A percentile compares a stretch with the other conserved stretches of the same genome.
Evolutionary conservation across 2,113 vertebrate genomes (phyloP).

Genomic region (Ardeotis arabs): DNA sequence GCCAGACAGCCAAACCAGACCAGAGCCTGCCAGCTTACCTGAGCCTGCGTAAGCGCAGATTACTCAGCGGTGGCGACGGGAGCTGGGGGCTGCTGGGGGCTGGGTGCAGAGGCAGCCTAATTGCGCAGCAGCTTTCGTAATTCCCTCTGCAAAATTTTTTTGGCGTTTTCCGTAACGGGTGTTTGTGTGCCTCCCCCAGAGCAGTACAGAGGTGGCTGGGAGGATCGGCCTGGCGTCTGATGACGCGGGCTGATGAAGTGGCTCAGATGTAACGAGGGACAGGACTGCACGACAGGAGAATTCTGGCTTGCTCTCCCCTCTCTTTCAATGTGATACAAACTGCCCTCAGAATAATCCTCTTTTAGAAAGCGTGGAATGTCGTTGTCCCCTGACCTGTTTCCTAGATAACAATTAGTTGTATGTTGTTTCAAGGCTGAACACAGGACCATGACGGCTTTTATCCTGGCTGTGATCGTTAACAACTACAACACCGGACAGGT

Average conservation of each 20-base stretch:
- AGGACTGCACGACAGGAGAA: not conserved
- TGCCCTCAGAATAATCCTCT: accelerated
- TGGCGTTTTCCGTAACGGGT: not conserved
- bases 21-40: accelerated
- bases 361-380: not conserved
- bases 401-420: not conserved
- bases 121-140: not conserved
- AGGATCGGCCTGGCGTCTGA: not conserved
- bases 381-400: not conserved
- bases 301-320: no score
- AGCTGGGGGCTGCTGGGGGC: not conserved
- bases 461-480: slow-evolving; percentile 96
- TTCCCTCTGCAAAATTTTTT: not conserved
- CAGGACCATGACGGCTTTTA: slow-evolving; percentile 97
- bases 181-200: not conserved
- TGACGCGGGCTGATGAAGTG: not conserved
- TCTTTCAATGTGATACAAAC: not conserved
- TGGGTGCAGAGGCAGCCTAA: not conserved
- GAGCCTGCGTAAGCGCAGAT: accelerated
- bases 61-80: not conserved
- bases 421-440: slow-evolving; percentile 88
- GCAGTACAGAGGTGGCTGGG: not conserved
- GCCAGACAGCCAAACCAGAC: not conserved
- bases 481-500: slow-evolving; percentile 97
- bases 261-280: not conserved